Evolutionary conservation across 2,888 invertebrate genomes (phyloP).

Genomic region (Xanthia icteritia): DNA sequence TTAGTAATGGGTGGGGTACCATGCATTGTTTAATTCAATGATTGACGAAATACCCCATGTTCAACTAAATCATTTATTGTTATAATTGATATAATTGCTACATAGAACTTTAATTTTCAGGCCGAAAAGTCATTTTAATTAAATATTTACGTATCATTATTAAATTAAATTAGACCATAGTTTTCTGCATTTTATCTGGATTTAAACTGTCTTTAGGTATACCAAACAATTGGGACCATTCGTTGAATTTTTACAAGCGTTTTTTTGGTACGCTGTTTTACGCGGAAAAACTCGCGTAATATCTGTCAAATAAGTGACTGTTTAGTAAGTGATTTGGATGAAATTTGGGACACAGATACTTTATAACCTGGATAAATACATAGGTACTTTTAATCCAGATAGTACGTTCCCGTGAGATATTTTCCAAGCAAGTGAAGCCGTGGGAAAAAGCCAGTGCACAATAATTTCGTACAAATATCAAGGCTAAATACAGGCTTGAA

Average conservation of each 20-base stretch:
- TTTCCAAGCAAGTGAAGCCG: too few species aligned
- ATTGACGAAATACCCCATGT: background rate
- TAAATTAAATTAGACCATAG: background rate
- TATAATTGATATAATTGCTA: too few species aligned
- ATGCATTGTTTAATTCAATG: background rate
- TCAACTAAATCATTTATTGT: too few species aligned
- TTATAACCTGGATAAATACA: background rate
- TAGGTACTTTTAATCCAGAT: background rate
- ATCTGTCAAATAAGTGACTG: background rate
- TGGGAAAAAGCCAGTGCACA: background rate
- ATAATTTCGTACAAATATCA: background rate
- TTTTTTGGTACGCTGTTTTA: background rate
- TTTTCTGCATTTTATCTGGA: background rate
- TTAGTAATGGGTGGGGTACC: too few species aligned
- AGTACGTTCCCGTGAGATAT: background rate
- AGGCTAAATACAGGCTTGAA: background rate
- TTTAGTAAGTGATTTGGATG: background rate
- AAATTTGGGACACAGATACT: background rate
- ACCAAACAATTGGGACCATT: background rate
- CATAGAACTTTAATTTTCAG: too few species aligned
- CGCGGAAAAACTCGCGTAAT: background rate
- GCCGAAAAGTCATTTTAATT: too few species aligned
- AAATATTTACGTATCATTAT: background rate
- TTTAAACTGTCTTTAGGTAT: background rate
- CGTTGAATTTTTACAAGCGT: background rate